phyloP scores from a whole-genome alignment of 23 tunicate species.

The Halocynthia roretzi region DNA sequence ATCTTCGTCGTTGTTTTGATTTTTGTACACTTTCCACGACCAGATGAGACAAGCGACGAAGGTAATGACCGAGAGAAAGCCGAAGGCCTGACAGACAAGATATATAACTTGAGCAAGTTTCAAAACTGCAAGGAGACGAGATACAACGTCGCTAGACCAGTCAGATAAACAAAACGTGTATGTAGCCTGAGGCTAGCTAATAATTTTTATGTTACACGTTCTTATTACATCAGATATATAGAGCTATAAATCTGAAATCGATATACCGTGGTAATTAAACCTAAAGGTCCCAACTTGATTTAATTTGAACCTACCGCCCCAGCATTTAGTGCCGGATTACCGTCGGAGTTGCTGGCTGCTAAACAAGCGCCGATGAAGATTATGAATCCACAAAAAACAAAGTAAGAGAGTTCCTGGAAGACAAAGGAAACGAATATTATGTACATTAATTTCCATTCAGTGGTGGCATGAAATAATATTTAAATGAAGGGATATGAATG shows the following conservation, averaged over 20 bases:
- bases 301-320: conserved; percentile 60
- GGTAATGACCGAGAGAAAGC: conserved; percentile 48
- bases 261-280: too few relatives aligned
- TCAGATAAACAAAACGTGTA: too few relatives aligned
- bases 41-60: conserved; percentile 43
- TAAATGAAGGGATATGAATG: background rate
- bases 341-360: conserved; percentile 73
- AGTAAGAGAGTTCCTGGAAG: conserved; percentile 68
- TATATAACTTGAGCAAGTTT: background rate
- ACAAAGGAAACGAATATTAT: background rate
- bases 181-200: too few relatives aligned
- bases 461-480: background rate
- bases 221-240: too few relatives aligned
- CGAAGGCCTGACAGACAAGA: conserved; percentile 48
- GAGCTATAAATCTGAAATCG: too few relatives aligned
- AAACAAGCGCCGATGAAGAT: conserved; percentile 83
- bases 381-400: conserved; percentile 48
- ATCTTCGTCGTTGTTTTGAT: conserved; percentile 10
- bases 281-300: too few relatives aligned
- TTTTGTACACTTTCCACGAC: conserved; percentile 44
- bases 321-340: conserved; percentile 50
- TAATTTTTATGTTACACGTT: too few relatives aligned
- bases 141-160: too few relatives aligned
- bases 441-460: background rate
- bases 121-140: background rate